Evolutionary conservation across 2,113 vertebrate genomes (phyloP).

Genomic region (Apodemus speciosus): DNA sequence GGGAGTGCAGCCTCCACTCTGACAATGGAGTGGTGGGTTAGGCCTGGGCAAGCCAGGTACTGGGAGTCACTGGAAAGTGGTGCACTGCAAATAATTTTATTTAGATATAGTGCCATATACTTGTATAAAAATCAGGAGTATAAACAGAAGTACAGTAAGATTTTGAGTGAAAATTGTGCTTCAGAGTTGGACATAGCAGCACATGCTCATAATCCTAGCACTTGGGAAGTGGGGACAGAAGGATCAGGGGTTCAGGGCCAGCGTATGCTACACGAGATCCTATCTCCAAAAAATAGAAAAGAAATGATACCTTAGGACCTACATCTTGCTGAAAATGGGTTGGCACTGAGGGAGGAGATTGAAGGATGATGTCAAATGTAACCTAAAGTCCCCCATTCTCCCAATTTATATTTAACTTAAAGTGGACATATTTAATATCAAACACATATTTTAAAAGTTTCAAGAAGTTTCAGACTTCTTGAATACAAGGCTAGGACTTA

Average conservation of each 20-base stretch:
- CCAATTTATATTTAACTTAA: neutral
- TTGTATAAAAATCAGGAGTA: neutral
- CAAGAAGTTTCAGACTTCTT: neutral
- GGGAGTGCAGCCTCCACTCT: neutral
- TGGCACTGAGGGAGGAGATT: neutral
- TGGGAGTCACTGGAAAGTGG: neutral
- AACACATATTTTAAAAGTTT: neutral
- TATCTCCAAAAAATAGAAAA: neutral
- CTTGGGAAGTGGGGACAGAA: neutral
- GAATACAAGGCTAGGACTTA: neutral
- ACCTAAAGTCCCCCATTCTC: neutral
- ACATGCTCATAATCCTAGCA: neutral
- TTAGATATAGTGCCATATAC: neutral
- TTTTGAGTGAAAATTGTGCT: neutral
- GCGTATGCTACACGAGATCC: neutral
- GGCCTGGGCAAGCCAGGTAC: neutral
- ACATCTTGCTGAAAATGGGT: neutral
- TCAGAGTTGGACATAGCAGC: neutral
- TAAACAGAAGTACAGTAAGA: neutral
- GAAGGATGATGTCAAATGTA: neutral
- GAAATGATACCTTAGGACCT: neutral
- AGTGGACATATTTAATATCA: neutral
- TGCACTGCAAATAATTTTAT: too few species aligned
- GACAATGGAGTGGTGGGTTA: neutral
- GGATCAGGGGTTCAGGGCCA: neutral